Conservation (phyloP, 2,113 vertebrate genomes). For the Pterophyllum scalare region DNA sequence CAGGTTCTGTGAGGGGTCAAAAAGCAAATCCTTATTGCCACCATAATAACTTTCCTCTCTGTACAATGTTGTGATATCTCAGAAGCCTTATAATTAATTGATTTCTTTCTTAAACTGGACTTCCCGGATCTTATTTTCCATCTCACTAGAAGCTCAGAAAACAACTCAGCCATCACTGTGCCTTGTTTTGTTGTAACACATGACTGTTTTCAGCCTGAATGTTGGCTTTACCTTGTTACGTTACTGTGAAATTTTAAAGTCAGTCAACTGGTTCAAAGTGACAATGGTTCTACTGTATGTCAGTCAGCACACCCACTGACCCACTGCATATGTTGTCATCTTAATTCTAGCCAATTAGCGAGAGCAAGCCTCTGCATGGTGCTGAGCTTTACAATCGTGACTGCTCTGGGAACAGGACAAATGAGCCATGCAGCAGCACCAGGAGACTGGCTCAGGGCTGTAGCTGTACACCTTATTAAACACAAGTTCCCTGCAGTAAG, state of each 20-base stretch:
- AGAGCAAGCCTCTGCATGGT: slow-evolving; percentile 68
- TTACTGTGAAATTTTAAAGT: background rate
- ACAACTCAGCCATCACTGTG: background rate
- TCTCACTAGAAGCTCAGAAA: background rate
- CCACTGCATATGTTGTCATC: slow-evolving; percentile 37
- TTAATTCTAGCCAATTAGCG: slow-evolving; percentile 60
- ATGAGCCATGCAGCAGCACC: slow-evolving; percentile 67
- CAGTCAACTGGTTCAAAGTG: slow-evolving; percentile 4
- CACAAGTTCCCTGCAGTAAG: slow-evolving; percentile 39
- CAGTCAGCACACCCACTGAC: slow-evolving; percentile 27
- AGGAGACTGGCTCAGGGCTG: slow-evolving; percentile 51
- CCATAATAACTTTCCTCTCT: background rate
- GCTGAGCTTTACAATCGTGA: slow-evolving; percentile 62
- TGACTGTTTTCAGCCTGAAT: background rate
- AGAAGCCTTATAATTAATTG: background rate
- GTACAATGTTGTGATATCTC: background rate
- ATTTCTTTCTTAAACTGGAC: background rate
- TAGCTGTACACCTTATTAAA: slow-evolving; percentile 62
- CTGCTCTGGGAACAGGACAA: slow-evolving; percentile 67
- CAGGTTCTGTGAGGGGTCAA: background rate
- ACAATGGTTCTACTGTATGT: background rate
- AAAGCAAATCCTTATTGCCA: background rate
- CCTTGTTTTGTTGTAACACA: background rate
- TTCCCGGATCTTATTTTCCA: background rate
- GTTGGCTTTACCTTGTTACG: background rate